These are phyloP conservation scores for Bathynomus jamesi DNA, from an alignment of 1,140 invertebrate genomes.

Conservation along the genomic window DNA sequence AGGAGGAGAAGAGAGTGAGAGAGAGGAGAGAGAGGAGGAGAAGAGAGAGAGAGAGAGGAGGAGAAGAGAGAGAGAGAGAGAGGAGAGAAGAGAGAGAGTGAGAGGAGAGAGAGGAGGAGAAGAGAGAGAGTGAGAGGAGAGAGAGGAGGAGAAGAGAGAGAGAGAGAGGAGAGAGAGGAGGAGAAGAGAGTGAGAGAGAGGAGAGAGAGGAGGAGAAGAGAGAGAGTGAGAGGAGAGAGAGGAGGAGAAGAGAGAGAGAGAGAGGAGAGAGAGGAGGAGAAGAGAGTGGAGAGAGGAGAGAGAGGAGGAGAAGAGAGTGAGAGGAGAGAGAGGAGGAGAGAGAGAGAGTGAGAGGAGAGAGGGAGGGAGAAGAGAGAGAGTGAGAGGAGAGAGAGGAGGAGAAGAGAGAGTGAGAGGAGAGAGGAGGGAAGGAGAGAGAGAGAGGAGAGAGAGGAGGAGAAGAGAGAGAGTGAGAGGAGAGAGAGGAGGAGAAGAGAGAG, in stretches of 20 bases:
- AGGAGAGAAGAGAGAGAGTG: neutral
- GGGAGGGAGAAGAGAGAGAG: neutral
- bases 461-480: neutral
- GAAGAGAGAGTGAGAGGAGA: neutral
- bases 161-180: neutral
- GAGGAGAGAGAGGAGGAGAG: neutral
- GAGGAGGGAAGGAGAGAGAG: neutral
- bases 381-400: neutral
- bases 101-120: neutral
- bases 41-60: neutral
- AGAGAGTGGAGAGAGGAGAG: neutral
- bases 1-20: neutral
- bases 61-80: neutral
- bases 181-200: neutral
- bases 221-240: neutral
- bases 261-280: neutral
- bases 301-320: neutral
- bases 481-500: neutral
- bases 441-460: neutral
- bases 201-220: neutral
- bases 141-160: neutral
- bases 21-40: neutral
- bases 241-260: neutral
- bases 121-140: neutral
- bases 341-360: neutral